Percentiles rank a stretch among this genome's conserved stretches.
These are phyloP conservation scores for Chelmon rostratus DNA, from an alignment of 2,797 vertebrate species.

Conservation along the genomic window DNA sequence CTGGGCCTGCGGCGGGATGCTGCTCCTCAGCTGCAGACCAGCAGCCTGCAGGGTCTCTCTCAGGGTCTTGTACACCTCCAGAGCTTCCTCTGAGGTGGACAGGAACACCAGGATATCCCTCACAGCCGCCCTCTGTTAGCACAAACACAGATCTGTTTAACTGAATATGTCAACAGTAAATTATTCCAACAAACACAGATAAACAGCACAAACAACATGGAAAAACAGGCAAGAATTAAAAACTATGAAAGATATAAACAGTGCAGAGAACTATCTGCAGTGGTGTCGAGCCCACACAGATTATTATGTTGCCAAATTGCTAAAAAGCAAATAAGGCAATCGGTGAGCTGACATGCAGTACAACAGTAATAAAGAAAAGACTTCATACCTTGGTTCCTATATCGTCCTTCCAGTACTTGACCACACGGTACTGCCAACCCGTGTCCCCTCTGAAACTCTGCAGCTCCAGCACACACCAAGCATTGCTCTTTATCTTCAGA, in stretches of 20 bases:
- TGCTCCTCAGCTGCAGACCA: slow-evolving; percentile 71
- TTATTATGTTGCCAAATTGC: too few relatives aligned
- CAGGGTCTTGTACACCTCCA: slow-evolving; percentile 80
- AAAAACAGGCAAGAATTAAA: not conserved
- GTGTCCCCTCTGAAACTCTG: slow-evolving; percentile 75
- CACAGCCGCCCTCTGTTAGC: slow-evolving; percentile 53
- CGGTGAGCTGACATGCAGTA: not conserved
- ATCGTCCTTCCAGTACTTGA: slow-evolving; percentile 59
- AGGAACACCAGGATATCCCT: slow-evolving; percentile 66
- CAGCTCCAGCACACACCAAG: slow-evolving; percentile 85
- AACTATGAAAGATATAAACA: not conserved
- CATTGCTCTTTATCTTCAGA: slow-evolving; percentile 53
- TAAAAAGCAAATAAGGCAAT: too few relatives aligned
- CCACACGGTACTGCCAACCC: slow-evolving; percentile 79
- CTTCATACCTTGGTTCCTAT: slow-evolving; percentile 57
- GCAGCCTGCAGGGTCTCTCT: slow-evolving; percentile 69
- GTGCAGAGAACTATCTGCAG: not conserved
- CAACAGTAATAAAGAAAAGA: not conserved
- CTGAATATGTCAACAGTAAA: too few relatives aligned
- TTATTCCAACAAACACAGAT: not conserved
- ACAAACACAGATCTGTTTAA: not conserved
- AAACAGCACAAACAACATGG: not conserved
- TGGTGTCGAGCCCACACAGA: not conserved
- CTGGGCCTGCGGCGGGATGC: slow-evolving; percentile 64
- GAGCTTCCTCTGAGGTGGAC: slow-evolving; percentile 83